Percentiles rank a stretch among this genome's conserved stretches.
Evolutionary conservation across 2,113 vertebrate genomes (phyloP).

Genomic region (Damaliscus lunatus): DNA sequence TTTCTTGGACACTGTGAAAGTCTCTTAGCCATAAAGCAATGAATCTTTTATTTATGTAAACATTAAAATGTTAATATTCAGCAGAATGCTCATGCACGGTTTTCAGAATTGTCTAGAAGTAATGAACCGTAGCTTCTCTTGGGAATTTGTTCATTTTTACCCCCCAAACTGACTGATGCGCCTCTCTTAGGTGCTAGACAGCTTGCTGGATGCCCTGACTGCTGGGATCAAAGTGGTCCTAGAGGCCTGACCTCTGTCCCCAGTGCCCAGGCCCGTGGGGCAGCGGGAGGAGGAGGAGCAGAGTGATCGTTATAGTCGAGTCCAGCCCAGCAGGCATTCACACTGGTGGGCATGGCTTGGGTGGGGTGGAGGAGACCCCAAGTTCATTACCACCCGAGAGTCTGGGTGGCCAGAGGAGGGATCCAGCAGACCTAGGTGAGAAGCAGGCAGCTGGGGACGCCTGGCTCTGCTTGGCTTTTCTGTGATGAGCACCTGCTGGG

Average conservation of each 20-base stretch:
- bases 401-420: not conserved
- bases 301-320: rapidly evolving
- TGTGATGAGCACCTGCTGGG: not conserved
- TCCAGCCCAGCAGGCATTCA: rapidly evolving
- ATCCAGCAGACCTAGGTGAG: too few relatives aligned
- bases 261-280: not conserved
- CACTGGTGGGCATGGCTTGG: not conserved
- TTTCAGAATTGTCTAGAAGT: not conserved
- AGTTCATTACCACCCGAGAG: not conserved
- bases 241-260: not conserved
- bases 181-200: not conserved
- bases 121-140: not conserved
- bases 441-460: rapidly evolving
- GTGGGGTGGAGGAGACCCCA: not conserved
- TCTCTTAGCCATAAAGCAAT: not conserved
- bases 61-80: not conserved
- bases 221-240: too few relatives aligned
- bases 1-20: not conserved
- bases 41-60: not conserved
- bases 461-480: not conserved
- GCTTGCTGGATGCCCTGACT: not conserved
- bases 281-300: too few relatives aligned
- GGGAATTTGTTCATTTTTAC: not conserved
- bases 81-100: not conserved
- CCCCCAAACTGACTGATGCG: not conserved